A percentile compares a stretch with the other conserved stretches of the same genome.
These are phyloP conservation scores for Takifugu bimaculatus DNA, from an alignment of 2,113 vertebrate species.

Conservation along the genomic window DNA sequence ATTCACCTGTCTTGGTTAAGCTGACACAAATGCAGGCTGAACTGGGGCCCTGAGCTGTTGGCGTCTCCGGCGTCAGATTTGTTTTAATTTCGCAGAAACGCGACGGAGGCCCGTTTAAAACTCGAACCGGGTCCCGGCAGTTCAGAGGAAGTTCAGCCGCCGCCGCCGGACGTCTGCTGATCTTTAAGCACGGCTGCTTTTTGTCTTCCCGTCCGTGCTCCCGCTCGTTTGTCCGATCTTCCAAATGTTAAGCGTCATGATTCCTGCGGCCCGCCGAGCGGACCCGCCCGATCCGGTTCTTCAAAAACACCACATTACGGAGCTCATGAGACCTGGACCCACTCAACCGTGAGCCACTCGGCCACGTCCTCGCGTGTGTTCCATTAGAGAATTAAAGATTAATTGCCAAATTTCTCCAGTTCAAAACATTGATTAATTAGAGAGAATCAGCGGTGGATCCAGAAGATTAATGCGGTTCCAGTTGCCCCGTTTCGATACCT, in stretches of 20 bases:
- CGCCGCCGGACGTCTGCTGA: conserved; percentile 43
- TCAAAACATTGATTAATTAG: conserved; percentile 74
- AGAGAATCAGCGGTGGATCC: conserved; percentile 52
- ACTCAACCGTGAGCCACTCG: conserved; percentile 54
- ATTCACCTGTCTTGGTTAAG: conserved; percentile 57
- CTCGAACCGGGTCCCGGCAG: conserved; percentile 11
- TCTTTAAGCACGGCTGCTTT: conserved; percentile 50
- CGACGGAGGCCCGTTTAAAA: background rate
- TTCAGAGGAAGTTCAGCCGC: conserved; percentile 42
- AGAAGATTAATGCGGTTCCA: conserved; percentile 68
- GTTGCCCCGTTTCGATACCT: conserved; percentile 65
- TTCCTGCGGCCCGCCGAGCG: conserved; percentile 44
- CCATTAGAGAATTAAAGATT: conserved; percentile 70
- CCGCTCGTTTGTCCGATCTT: conserved; percentile 43
- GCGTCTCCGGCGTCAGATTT: background rate
- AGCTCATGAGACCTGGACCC: conserved; percentile 66
- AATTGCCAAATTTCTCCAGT: conserved; percentile 67
- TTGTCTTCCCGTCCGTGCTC: conserved; percentile 32
- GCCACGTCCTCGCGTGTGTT: conserved; percentile 42
- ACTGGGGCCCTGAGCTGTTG: background rate
- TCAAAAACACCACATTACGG: conserved; percentile 61
- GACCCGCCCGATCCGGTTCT: conserved; percentile 54
- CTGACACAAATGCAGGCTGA: conserved; percentile 42
- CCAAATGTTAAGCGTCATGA: conserved; percentile 54
- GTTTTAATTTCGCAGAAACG: background rate